phyloP scores from a whole-genome alignment of 2,888 invertebrate genomes.

The Diachrysia chrysitis region DNA sequence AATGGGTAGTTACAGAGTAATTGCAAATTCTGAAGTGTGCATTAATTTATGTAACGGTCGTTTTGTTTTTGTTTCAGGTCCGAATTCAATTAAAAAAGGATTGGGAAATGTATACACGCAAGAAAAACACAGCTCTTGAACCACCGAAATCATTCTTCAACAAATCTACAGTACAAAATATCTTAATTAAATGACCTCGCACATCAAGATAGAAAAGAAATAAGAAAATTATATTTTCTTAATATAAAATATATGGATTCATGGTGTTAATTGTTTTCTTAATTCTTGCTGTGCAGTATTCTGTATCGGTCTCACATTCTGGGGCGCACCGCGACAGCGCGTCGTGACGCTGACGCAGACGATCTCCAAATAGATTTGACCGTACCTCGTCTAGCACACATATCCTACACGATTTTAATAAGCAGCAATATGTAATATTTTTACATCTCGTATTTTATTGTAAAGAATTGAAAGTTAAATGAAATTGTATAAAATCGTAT shows the following conservation, averaged over 20 bases:
- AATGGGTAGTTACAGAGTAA: slow-evolving; percentile 61
- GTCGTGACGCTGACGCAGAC: slow-evolving; percentile 66
- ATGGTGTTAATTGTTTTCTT: slow-evolving; percentile 27
- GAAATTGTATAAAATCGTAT: slow-evolving; percentile 19
- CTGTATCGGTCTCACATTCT: slow-evolving; percentile 57
- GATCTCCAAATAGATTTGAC: slow-evolving; percentile 81
- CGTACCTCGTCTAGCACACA: slow-evolving; percentile 70
- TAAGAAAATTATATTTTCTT: slow-evolving; percentile 51
- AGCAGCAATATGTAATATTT: slow-evolving; percentile 62
- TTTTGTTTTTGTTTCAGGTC: slow-evolving; percentile 78
- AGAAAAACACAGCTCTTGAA: slow-evolving; percentile 76
- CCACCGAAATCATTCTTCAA: slow-evolving; percentile 58
- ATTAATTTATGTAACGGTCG: slow-evolving; percentile 43
- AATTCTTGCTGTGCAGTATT: slow-evolving; percentile 37
- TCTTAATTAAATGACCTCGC: slow-evolving; percentile 75
- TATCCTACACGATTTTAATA: slow-evolving; percentile 46
- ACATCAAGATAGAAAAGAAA: slow-evolving; percentile 61
- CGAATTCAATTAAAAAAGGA: slow-evolving; percentile 76
- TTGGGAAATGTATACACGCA: slow-evolving; percentile 86
- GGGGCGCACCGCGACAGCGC: slow-evolving; percentile 59
- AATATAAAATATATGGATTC: slow-evolving; percentile 50
- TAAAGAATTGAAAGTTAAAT: too few relatives aligned
- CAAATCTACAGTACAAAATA: slow-evolving; percentile 76
- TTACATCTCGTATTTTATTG: slow-evolving; percentile 59
- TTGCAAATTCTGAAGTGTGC: slow-evolving; percentile 43